phyloP scores from a whole-genome alignment of 2,888 invertebrate genomes.

The Epinotia demarniana region DNA sequence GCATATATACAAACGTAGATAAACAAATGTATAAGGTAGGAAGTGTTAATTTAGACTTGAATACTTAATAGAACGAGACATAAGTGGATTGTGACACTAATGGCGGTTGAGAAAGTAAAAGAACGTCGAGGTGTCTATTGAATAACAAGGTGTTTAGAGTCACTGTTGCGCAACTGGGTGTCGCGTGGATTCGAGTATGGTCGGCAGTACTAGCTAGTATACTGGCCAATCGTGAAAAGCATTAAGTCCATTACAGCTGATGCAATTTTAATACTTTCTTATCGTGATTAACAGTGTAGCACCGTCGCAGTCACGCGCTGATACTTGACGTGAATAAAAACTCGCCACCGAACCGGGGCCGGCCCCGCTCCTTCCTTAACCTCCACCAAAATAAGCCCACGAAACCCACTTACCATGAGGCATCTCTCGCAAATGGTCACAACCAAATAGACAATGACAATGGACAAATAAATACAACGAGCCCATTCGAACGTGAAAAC shows the following conservation, averaged over 20 bases:
- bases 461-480: slow-evolving; percentile 70
- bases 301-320: slow-evolving; percentile 67
- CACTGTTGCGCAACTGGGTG: slow-evolving; percentile 72
- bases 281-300: slow-evolving; percentile 14
- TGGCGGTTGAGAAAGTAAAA: slow-evolving; percentile 78
- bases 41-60: slow-evolving; percentile 31
- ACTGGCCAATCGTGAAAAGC: slow-evolving; percentile 56
- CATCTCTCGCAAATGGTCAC: slow-evolving; percentile 62
- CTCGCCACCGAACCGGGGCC: slow-evolving; percentile 60
- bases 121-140: slow-evolving; percentile 60
- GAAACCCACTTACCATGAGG: slow-evolving; percentile 63
- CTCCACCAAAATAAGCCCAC: slow-evolving; percentile 51
- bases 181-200: slow-evolving; percentile 48
- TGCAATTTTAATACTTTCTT: slow-evolving; percentile 11
- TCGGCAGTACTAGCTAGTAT: not conserved
- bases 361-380: slow-evolving; percentile 50
- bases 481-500: slow-evolving; percentile 77
- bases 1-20: slow-evolving; percentile 7
- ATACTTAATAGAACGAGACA: slow-evolving; percentile 59
- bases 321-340: slow-evolving; percentile 60
- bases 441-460: slow-evolving; percentile 65
- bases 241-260: slow-evolving; percentile 56
- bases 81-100: slow-evolving; percentile 62
- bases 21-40: not conserved
- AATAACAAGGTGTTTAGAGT: slow-evolving; percentile 71